Conservation (phyloP, 1,140 invertebrate species). For the Lasaia peninsularis region DNA sequence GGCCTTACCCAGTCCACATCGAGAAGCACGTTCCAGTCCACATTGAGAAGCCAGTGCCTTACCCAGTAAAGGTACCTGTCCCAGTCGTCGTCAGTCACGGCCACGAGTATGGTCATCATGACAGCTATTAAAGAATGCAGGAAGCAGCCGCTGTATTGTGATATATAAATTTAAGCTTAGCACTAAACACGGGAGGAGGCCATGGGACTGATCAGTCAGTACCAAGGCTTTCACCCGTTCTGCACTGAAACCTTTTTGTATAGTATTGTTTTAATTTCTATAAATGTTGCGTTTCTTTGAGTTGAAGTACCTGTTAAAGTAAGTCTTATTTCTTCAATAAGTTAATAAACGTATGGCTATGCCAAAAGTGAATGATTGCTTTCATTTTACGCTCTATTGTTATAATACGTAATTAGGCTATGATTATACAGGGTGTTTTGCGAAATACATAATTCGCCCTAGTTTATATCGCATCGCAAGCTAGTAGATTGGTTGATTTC, state of each 20-base stretch:
- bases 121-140: constrained; percentile 72
- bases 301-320: constrained; percentile 74
- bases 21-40: constrained; percentile 79
- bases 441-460: constrained; percentile 62
- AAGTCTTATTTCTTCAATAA: constrained; percentile 39
- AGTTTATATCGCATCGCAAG: constrained; percentile 54
- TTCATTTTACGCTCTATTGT: constrained; percentile 38
- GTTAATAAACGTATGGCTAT: constrained; percentile 52
- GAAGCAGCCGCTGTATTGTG: constrained; percentile 69
- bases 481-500: constrained; percentile 42
- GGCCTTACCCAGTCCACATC: constrained; percentile 79
- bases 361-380: constrained; percentile 41
- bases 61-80: constrained; percentile 80
- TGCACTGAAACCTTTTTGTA: constrained; percentile 53
- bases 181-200: constrained; percentile 45
- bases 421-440: constrained; percentile 39
- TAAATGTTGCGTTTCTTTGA: constrained; percentile 46
- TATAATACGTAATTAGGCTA: constrained; percentile 32
- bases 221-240: constrained; percentile 38
- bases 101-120: constrained; percentile 71
- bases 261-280: constrained; percentile 55
- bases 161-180: constrained; percentile 72
- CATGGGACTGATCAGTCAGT: constrained; percentile 43
- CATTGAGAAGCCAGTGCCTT: constrained; percentile 79
- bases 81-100: constrained; percentile 74